phyloP scores from a whole-genome alignment of 2,888 invertebrate genomes.

The Hypomecis punctinalis region DNA sequence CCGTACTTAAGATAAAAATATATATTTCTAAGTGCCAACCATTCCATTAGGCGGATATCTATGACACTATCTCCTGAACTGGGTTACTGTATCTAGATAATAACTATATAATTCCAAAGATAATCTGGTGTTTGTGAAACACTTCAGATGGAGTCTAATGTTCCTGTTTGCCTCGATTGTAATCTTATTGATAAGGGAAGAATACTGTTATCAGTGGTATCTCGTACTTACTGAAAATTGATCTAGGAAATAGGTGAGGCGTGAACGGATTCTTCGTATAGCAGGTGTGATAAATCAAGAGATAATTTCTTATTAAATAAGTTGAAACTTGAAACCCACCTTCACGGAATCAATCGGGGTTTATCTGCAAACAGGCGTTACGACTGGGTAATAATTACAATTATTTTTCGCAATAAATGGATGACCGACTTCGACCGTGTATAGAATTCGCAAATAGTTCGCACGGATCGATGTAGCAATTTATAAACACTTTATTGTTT shows the following conservation, averaged over 20 bases:
- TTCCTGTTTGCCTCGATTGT: constrained; percentile 41
- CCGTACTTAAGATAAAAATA: not conserved
- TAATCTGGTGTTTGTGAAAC: constrained; percentile 69
- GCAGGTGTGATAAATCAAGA: too few relatives aligned
- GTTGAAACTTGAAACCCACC: too few relatives aligned
- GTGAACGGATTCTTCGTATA: not conserved
- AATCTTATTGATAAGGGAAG: constrained; percentile 26
- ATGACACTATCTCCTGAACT: constrained; percentile 53
- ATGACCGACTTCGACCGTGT: too few relatives aligned
- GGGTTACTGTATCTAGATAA: constrained; percentile 71
- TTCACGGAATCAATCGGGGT: too few relatives aligned
- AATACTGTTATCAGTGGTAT: constrained; percentile 4
- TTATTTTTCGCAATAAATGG: too few relatives aligned
- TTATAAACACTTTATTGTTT: too few relatives aligned
- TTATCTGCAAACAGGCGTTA: too few relatives aligned
- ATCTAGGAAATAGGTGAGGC: not conserved
- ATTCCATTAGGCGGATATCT: constrained; percentile 17
- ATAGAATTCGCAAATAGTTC: too few relatives aligned
- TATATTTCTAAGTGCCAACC: constrained; percentile 6
- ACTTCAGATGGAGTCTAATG: constrained; percentile 55
- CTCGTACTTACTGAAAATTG: constrained; percentile 7
- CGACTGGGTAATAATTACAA: too few relatives aligned
- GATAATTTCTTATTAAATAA: too few relatives aligned
- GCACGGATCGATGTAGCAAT: too few relatives aligned
- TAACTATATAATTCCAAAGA: constrained; percentile 68